Conservation (phyloP, 2,113 vertebrate species). For the Carollia perspicillata region DNA sequence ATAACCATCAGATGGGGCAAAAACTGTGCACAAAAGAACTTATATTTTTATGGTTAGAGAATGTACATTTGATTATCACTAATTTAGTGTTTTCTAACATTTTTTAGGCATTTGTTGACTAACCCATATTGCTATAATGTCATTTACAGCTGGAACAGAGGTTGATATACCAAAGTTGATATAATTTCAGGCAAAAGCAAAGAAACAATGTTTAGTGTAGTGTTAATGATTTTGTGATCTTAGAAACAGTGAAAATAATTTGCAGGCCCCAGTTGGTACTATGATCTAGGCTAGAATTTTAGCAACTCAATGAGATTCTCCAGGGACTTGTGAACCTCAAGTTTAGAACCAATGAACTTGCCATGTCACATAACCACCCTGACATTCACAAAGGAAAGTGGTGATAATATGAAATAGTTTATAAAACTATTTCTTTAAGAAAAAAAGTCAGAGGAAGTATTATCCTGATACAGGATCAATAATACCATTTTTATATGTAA, state of each 20-base stretch:
- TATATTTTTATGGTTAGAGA: background rate
- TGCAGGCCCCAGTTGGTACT: background rate
- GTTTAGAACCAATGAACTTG: background rate
- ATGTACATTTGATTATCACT: background rate
- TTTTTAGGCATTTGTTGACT: conserved; percentile 3
- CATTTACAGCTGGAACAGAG: background rate
- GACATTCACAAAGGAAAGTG: conserved; percentile 13
- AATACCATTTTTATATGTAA: conserved; percentile 16
- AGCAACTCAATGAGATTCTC: background rate
- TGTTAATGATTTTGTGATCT: background rate
- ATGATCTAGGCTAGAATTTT: background rate
- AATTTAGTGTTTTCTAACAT: background rate
- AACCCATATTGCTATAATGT: background rate
- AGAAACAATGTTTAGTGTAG: background rate
- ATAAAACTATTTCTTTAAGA: background rate
- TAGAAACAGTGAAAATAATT: conserved; percentile 21
- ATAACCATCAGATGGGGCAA: background rate
- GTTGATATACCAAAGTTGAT: background rate
- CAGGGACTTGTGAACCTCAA: background rate
- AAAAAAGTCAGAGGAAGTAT: conserved; percentile 25
- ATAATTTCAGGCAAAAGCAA: conserved; percentile 28
- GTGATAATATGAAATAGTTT: background rate
- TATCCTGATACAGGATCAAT: background rate
- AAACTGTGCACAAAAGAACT: background rate
- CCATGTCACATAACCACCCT: background rate